Percentiles rank a stretch among this genome's conserved stretches.
These are phyloP conservation scores for Drosophila pachea DNA, from an alignment of 1,140 invertebrate species.

Conservation along the genomic window DNA sequence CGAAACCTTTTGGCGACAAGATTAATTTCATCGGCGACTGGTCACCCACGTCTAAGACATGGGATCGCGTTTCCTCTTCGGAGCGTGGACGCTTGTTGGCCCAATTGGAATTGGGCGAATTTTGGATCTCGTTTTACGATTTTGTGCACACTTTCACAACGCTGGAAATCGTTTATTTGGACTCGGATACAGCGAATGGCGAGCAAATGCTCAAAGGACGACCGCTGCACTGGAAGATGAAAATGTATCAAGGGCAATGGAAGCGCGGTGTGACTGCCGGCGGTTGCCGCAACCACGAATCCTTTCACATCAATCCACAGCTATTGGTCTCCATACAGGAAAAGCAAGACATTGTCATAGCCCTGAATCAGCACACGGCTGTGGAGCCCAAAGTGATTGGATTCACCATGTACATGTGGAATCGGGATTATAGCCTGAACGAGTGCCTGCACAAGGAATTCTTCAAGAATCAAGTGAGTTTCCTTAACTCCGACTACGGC, in stretches of 20 bases:
- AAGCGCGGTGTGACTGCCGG: conserved; percentile 92
- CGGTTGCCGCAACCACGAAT: conserved; percentile 93
- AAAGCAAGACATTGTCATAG: conserved; percentile 91
- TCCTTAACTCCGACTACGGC: conserved; percentile 94
- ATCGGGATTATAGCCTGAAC: conserved; percentile 77
- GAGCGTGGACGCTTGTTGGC: conserved; percentile 86
- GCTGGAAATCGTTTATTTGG: conserved; percentile 92
- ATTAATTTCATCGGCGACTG: conserved; percentile 87
- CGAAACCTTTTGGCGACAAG: conserved; percentile 80
- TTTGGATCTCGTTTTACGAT: conserved; percentile 93
- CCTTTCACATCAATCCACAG: conserved; percentile 96
- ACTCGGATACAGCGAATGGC: conserved; percentile 90
- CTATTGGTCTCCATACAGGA: conserved; percentile 89
- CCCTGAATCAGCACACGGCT: conserved; percentile 93
- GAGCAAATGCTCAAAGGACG: conserved; percentile 90
- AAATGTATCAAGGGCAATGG: conserved; percentile 92
- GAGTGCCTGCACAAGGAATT: conserved; percentile 86
- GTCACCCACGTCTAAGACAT: conserved; percentile 85
- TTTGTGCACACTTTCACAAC: conserved; percentile 91
- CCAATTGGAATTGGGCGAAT: conserved; percentile 87
- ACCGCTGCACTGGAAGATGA: conserved; percentile 89
- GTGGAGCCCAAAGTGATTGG: conserved; percentile 96
- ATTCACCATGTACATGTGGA: conserved; percentile 91
- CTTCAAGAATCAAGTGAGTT: conserved; percentile 93
- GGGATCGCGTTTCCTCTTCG: conserved; percentile 86